Conservation (phyloP, 2,113 vertebrate genomes). For the Lagopus leucura region DNA sequence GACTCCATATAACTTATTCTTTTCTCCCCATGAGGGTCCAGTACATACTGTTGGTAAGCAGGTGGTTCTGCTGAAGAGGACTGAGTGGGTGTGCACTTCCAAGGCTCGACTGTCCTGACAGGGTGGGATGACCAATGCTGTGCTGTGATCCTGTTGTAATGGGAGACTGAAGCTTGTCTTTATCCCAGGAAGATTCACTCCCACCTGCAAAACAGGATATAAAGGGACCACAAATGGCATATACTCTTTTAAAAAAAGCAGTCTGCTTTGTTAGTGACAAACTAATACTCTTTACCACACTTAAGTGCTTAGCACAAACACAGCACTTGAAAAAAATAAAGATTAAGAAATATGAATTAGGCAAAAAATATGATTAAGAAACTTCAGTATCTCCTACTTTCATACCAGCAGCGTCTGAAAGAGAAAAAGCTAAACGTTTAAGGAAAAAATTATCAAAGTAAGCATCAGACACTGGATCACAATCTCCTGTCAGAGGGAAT, state of each 20-base stretch:
- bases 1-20: fast-evolving
- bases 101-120: slow-evolving; percentile 79
- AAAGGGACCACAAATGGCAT: neutral
- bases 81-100: slow-evolving; percentile 77
- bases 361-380: neutral
- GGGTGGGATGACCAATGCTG: slow-evolving; percentile 75
- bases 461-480: neutral
- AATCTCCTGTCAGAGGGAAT: neutral
- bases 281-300: neutral
- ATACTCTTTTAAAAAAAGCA: neutral
- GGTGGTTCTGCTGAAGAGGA: slow-evolving; percentile 86
- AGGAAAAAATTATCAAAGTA: neutral
- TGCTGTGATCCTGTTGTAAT: slow-evolving; percentile 78
- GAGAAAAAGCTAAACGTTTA: neutral
- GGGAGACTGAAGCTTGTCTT: slow-evolving; percentile 88
- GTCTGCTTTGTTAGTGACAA: neutral
- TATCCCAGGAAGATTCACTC: slow-evolving; percentile 90
- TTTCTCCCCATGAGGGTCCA: neutral
- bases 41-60: slow-evolving; percentile 89
- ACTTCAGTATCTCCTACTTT: neutral
- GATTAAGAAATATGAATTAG: neutral
- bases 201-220: slow-evolving; percentile 79
- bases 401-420: neutral
- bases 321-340: neutral
- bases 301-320: neutral